Evolutionary conservation across 2,888 invertebrate species (phyloP).

Genomic region (Polydrusus cervinus): DNA sequence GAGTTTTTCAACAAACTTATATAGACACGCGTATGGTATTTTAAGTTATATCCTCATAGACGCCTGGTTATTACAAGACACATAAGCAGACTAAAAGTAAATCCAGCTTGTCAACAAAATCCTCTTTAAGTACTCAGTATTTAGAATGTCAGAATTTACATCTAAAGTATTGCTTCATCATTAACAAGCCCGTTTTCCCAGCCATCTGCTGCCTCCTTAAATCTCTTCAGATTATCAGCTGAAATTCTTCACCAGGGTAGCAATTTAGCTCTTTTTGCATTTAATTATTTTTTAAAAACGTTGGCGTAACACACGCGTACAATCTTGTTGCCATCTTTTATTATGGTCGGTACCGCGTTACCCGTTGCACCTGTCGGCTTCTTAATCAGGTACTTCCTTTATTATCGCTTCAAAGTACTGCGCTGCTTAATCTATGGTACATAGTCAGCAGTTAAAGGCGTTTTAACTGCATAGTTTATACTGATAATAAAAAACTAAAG

Average conservation of each 20-base stretch:
- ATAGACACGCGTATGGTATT: too few relatives aligned
- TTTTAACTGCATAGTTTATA: constrained; percentile 34
- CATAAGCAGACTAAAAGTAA: neutral
- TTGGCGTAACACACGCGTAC: constrained; percentile 42
- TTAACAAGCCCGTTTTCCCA: constrained; percentile 8
- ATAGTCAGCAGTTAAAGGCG: constrained; percentile 28
- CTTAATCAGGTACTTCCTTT: constrained; percentile 49
- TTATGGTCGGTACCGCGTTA: constrained; percentile 43
- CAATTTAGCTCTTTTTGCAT: constrained; percentile 43
- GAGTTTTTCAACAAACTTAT: too few relatives aligned
- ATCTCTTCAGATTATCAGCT: constrained; percentile 37
- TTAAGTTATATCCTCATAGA: neutral
- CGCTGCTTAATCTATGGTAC: constrained; percentile 32
- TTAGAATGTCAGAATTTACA: constrained; percentile 7
- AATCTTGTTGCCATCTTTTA: constrained; percentile 48
- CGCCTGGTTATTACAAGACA: neutral
- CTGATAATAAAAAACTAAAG: constrained; percentile 19
- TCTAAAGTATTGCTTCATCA: constrained; percentile 14
- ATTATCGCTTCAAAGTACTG: constrained; percentile 36
- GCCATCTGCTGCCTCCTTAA: constrained; percentile 28
- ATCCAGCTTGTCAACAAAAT: constrained; percentile 4
- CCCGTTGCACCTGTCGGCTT: constrained; percentile 43
- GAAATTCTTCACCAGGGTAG: constrained; percentile 38
- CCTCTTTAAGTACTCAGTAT: constrained; percentile 5
- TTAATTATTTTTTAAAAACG: constrained; percentile 44